Percentiles rank a stretch among this genome's conserved stretches.
Conservation (phyloP, 2,888 invertebrate genomes). For the Hypercompe scribonia region DNA sequence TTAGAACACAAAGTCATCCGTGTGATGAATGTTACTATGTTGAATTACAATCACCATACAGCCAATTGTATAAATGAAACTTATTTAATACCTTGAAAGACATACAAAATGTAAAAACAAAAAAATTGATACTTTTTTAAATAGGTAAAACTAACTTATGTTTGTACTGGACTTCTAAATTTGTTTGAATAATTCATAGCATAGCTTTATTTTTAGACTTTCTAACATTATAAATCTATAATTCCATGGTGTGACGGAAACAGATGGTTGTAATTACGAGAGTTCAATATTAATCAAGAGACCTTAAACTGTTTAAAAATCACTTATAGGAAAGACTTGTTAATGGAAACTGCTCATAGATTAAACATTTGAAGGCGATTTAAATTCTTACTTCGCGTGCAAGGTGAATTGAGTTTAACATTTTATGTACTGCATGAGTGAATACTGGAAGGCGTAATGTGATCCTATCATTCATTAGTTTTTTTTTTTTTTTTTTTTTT, state of each 20-base stretch:
- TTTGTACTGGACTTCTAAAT: too few species aligned
- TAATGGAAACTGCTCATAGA: conserved; percentile 6
- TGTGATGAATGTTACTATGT: neutral
- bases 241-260: neutral
- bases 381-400: conserved; percentile 7
- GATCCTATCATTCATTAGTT: too few species aligned
- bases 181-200: neutral
- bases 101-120: too few species aligned
- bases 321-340: neutral
- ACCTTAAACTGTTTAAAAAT: neutral
- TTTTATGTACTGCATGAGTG: neutral
- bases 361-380: conserved; percentile 11
- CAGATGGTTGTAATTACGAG: neutral
- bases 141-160: too few species aligned
- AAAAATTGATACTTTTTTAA: too few species aligned
- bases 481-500: too few species aligned
- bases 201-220: neutral
- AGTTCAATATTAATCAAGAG: neutral
- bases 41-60: neutral
- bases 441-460: too few species aligned
- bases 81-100: too few species aligned
- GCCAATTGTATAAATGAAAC: too few species aligned
- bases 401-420: conserved; percentile 3
- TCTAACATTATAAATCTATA: too few species aligned
- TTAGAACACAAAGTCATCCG: neutral